Evolutionary conservation across 2,888 invertebrate species (phyloP).

Genomic region (Agriotes lineatus): DNA sequence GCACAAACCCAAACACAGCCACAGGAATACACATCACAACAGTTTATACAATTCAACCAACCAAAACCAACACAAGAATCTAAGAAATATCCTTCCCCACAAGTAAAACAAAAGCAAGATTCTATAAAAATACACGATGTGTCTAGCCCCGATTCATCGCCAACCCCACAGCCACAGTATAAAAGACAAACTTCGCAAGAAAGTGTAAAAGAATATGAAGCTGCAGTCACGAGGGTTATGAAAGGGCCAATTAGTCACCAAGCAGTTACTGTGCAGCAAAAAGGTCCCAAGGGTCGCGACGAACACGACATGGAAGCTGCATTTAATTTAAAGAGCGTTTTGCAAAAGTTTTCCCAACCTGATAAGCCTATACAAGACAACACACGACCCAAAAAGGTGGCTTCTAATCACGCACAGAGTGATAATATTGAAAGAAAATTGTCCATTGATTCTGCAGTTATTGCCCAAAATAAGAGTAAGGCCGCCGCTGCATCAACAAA

Average conservation of each 20-base stretch:
- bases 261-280: slow-evolving; percentile 73
- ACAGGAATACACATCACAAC: slow-evolving; percentile 19
- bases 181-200: slow-evolving; percentile 59
- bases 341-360: slow-evolving; percentile 66
- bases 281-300: slow-evolving; percentile 70
- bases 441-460: slow-evolving; percentile 34
- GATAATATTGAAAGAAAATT: slow-evolving; percentile 26
- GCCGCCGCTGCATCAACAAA: neutral
- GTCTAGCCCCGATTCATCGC: slow-evolving; percentile 15
- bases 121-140: slow-evolving; percentile 7
- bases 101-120: neutral
- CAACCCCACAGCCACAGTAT: slow-evolving; percentile 49
- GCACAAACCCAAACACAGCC: neutral
- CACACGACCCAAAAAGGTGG: neutral
- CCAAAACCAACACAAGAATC: slow-evolving; percentile 1
- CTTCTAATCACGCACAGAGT: slow-evolving; percentile 53
- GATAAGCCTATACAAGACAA: slow-evolving; percentile 11
- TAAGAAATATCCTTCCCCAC: slow-evolving; percentile 12
- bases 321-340: slow-evolving; percentile 68
- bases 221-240: slow-evolving; percentile 80
- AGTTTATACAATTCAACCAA: slow-evolving; percentile 26
- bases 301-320: slow-evolving; percentile 70
- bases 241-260: slow-evolving; percentile 79
- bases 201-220: slow-evolving; percentile 68
- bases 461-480: too few species aligned